Conservation (phyloP, 2,797 vertebrate genomes). For the Hemibagrus guttatus region DNA sequence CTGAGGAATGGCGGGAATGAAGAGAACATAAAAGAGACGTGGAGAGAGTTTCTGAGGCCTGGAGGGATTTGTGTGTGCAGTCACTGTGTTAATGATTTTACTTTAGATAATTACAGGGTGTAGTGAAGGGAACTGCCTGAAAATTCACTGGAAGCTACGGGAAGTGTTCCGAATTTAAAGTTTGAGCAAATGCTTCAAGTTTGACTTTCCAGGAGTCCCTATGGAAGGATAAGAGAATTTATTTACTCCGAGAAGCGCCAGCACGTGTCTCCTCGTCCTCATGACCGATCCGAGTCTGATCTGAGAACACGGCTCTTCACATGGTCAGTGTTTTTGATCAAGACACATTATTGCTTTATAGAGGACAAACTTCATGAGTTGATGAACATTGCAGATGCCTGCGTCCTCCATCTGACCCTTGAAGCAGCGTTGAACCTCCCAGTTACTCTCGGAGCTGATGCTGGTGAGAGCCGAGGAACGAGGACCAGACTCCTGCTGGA, state of each 20-base stretch:
- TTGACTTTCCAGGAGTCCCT: neutral
- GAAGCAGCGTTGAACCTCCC: neutral
- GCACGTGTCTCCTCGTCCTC: neutral
- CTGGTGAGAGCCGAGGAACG: neutral
- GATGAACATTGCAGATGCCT: neutral
- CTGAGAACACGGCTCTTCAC: neutral
- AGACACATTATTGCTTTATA: no score
- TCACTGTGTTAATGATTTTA: constrained; percentile 53
- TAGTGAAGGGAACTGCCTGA: constrained; percentile 9
- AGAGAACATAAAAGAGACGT: constrained; percentile 24
- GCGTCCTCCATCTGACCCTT: neutral
- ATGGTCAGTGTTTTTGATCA: no score
- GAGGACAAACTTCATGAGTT: neutral
- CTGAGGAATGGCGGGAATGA: constrained; percentile 56
- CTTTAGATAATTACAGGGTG: constrained; percentile 40
- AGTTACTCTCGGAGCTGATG: neutral
- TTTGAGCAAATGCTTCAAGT: neutral
- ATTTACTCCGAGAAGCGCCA: no score
- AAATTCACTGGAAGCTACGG: neutral
- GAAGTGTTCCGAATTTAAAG: neutral
- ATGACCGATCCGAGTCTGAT: no score
- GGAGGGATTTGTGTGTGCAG: constrained; percentile 36
- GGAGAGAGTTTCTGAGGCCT: constrained; percentile 40
- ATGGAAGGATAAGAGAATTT: neutral
- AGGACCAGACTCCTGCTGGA: neutral